Conservation (phyloP, 2,888 invertebrate species). For the Cactoblastis cactorum region DNA sequence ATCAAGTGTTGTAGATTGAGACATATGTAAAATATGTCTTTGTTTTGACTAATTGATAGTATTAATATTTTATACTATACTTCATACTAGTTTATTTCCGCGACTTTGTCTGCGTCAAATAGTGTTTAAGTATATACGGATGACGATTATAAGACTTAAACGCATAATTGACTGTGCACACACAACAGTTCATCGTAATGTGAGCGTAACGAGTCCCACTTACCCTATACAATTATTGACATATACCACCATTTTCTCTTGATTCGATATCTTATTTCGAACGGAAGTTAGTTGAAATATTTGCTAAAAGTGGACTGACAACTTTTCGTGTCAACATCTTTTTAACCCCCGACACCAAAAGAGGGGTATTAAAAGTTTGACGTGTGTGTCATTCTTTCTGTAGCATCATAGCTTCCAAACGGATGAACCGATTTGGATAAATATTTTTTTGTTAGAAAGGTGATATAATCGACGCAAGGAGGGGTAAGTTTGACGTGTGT, state of each 20-base stretch:
- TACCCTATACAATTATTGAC: constrained; percentile 28
- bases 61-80: no score
- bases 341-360: no score
- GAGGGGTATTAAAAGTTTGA: background rate
- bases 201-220: constrained; percentile 30
- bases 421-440: no score
- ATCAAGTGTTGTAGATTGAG: constrained; percentile 1
- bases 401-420: no score
- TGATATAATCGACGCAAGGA: no score
- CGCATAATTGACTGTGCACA: constrained; percentile 6
- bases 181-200: constrained; percentile 4
- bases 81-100: no score
- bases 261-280: constrained; percentile 7
- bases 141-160: background rate
- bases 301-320: background rate
- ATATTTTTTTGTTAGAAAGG: no score
- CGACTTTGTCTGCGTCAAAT: no score
- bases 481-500: no score
- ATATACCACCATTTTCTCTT: constrained; percentile 11
- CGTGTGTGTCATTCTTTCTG: background rate
- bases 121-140: background rate
- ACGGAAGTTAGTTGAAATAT: background rate
- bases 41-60: constrained; percentile 17
- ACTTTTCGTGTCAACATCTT: background rate
- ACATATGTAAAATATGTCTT: constrained; percentile 8